Conservation (phyloP, 2,888 invertebrate species). For the Caradrina clavipalpis region DNA sequence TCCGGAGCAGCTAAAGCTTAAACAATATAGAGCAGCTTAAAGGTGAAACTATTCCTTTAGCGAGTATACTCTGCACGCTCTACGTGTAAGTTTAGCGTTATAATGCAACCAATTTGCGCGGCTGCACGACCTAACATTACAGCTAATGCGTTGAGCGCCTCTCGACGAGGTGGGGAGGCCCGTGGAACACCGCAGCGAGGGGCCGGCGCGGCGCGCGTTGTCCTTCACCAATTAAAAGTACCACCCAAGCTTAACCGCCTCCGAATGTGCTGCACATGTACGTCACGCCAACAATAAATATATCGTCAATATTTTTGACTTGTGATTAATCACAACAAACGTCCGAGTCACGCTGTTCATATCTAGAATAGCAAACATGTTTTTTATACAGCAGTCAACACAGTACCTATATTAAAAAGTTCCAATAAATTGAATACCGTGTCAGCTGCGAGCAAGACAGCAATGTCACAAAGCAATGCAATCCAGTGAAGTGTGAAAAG, state of each 20-base stretch:
- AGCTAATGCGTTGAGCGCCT: background rate
- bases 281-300: background rate
- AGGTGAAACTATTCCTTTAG: background rate
- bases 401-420: background rate
- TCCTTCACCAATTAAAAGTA: background rate
- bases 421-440: conserved; percentile 6
- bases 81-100: background rate
- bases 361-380: too few species aligned
- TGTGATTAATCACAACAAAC: too few species aligned
- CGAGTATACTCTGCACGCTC: background rate
- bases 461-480: background rate
- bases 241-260: background rate
- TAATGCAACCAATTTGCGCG: conserved; percentile 13
- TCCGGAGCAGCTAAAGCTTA: background rate
- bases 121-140: conserved; percentile 5
- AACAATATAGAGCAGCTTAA: background rate
- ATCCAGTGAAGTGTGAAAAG: background rate
- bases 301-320: too few species aligned
- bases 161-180: background rate
- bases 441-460: background rate
- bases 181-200: too few species aligned
- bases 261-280: background rate
- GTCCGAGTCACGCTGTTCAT: too few species aligned
- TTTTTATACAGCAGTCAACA: background rate
- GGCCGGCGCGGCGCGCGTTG: conserved; percentile 1